These are phyloP conservation scores for Platyura marginata DNA, from an alignment of 1,140 invertebrate species.

Conservation along the genomic window DNA sequence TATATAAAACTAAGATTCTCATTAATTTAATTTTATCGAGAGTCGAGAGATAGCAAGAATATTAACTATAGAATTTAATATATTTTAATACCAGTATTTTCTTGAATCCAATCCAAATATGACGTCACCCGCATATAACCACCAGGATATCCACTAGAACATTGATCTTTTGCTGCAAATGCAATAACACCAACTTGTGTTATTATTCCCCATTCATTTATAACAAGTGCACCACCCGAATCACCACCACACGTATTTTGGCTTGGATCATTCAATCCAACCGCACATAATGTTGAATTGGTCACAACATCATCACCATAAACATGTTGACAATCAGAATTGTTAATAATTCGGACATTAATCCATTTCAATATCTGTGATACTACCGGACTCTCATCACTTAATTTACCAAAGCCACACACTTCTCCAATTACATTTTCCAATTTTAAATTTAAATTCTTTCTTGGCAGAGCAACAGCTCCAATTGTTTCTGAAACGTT, in stretches of 20 bases:
- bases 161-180: neutral
- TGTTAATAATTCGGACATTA: neutral
- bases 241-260: neutral
- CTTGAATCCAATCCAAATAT: slow-evolving; percentile 16
- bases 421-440: neutral
- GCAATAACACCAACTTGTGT: neutral
- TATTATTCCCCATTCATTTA: neutral
- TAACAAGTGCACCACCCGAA: neutral
- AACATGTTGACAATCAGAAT: neutral
- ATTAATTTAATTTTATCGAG: too few relatives aligned
- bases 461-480: neutral
- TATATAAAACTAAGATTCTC: too few relatives aligned
- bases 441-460: neutral
- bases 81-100: slow-evolving; percentile 8
- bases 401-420: neutral
- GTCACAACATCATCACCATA: neutral
- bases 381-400: neutral
- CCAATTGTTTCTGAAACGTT: neutral
- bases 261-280: neutral
- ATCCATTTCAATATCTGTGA: neutral
- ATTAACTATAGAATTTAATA: too few relatives aligned
- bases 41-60: too few relatives aligned
- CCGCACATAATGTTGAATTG: neutral
- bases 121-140: slow-evolving; percentile 15
- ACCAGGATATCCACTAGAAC: neutral